Base-by-base conservation (phyloP, 1,140 invertebrate species). In the Neotoxoptera formosana region DNA sequence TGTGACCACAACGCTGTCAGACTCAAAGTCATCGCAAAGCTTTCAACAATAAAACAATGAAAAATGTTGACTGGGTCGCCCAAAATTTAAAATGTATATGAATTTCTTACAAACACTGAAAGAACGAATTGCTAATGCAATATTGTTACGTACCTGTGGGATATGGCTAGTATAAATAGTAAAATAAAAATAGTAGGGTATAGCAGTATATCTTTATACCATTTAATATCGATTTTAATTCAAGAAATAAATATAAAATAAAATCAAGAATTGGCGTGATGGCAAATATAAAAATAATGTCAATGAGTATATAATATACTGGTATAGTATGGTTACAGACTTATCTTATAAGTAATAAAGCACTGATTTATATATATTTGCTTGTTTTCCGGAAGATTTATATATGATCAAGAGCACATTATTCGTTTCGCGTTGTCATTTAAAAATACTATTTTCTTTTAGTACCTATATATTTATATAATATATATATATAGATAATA, bases 211-310 rank as follows among this genome's bases (percentile, higher is more conserved):
- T 76, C n/a, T 20, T 76, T 76, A 76, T 76, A n/a, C 0, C 4
- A 76, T 67, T 67, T n/a, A 67, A 67, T n/a, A 67, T n/a, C 60
- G n/a, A 76, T n/a, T 76, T n/a, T 20, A 76, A 76, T 76, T 76
- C 17, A 76, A 76, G 14, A 2, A 76, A 76, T n/a, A 76, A n/a
- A 76, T 76, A 76, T n/a, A 14, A 14, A 67, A 67, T 67, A 67
- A 67, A 67, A 14, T 67, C 11, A 76, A 76, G 30, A 76, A n/a
- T 76, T 76, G n/a, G 60, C n/a, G 60, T 76, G 60, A n/a, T n/a
- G 30, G 14, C 30, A 76, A 76, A 76, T n/a, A 76, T 4, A 76
- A 76, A 76, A 76, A 76, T 76, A 76, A 76, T 76, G 6, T 76
- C 30, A n/a, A 76, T 9, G 30, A 76, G n/a, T 76, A 34, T 76